Conservation (phyloP, 1,140 invertebrate genomes). For the Fopius arisanus region DNA sequence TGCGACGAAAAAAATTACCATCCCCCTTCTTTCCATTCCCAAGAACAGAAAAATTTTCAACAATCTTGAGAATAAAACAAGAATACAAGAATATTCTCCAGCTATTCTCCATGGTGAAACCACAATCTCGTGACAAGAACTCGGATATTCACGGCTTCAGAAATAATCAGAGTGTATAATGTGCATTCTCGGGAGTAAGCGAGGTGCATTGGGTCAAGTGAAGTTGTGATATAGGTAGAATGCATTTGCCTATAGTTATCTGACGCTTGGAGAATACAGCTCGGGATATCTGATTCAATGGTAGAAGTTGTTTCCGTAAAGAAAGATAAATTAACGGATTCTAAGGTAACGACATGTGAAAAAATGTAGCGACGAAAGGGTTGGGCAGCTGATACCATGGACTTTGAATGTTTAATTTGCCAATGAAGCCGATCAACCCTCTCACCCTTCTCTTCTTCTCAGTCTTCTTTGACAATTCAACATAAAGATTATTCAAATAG, state of each 20-base stretch:
- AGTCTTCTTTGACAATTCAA: neutral
- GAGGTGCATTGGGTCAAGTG: neutral
- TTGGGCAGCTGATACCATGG: neutral
- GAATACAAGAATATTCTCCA: neutral
- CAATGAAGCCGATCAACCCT: neutral
- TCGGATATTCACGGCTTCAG: neutral
- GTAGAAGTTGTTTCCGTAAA: neutral
- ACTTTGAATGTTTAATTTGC: neutral
- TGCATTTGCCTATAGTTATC: neutral
- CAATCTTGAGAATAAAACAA: neutral
- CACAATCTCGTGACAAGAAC: neutral
- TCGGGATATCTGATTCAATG: neutral
- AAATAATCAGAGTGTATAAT: neutral
- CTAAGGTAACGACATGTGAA: neutral
- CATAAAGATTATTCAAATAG: neutral
- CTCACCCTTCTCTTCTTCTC: neutral
- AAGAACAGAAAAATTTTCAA: constrained; percentile 1
- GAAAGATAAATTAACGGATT: neutral
- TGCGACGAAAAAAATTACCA: neutral
- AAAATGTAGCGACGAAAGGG: neutral
- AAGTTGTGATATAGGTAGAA: neutral
- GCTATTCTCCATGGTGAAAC: neutral
- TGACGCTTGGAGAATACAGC: neutral
- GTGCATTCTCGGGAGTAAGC: neutral
- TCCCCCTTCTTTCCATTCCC: neutral